Evolutionary conservation across 2,888 invertebrate species (phyloP), one percentile per base, ranked within the genome.

Genomic region (Cordilura impudica): DNA sequence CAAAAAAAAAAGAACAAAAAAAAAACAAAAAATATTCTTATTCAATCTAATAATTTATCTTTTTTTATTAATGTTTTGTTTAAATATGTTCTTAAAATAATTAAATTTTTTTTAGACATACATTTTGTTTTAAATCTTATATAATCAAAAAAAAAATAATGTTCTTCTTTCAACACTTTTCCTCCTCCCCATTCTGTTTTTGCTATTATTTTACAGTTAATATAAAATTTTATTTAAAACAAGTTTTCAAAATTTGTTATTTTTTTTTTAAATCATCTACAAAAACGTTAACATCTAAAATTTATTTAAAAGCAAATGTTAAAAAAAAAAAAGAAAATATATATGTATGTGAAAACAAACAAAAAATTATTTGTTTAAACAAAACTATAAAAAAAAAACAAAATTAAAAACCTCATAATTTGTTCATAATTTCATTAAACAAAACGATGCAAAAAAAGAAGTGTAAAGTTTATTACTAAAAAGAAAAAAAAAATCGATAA

Each of bases 401-500:
- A 12, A 70, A 60, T 39, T 39, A 66, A 58, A 66, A 49, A 49
- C 29, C 43, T 6, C 23, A 29, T n/a, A n/a, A 14, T 63, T 60
- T 61, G 65, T 60, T 74, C 63, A 66, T 39, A 67, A 51, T 67
- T 67, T 63, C 61, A 77, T 61, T 53, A 51, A 53, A 74, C 26
- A 21, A 39, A 63, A 35, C 2, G 6, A 31, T 10, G 1, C 10
- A 51, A 53, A 56, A 56, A 35, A 65, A 43, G 19, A 78, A 74
- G 73, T 74, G 78, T 74, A 75, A 79, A 74, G 75, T 75, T 71
- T 60, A 54, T 69, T 54, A 67, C 26, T 43, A 58, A 51, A 49
- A 56, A 58, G 61, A 65, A 58, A 61, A 54, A 19, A 43, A 63
- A 69, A 18, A 35, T 19, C 26, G 18, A 49, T 21, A 56, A 21